Conservation (phyloP, 2,113 vertebrate genomes). For the Synodontis membranacea region DNA sequence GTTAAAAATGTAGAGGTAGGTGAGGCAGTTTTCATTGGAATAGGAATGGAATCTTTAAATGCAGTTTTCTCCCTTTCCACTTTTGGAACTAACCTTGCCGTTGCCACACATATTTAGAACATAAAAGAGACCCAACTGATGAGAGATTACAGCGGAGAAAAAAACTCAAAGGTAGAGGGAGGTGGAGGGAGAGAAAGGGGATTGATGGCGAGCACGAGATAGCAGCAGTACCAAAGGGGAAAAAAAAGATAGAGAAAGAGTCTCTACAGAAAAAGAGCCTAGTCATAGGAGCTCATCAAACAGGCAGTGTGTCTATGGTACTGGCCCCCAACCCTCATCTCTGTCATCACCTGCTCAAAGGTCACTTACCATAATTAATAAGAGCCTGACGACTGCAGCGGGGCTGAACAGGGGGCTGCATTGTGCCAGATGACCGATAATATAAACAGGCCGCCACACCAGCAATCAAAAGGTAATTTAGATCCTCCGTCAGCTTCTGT, state of each 20-base stretch:
- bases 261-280: constrained; percentile 43
- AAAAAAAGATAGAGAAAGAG: constrained; percentile 23
- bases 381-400: constrained; percentile 67
- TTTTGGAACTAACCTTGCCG: not conserved
- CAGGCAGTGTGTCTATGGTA: constrained; percentile 57
- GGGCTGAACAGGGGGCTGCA: constrained; percentile 48
- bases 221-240: not conserved
- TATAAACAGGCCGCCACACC: constrained; percentile 43
- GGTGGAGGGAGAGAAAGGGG: not conserved
- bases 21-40: not conserved
- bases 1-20: not conserved
- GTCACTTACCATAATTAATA: constrained; percentile 75
- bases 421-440: constrained; percentile 53
- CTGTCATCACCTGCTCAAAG: constrained; percentile 73
- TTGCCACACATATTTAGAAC: not conserved
- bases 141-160: not conserved
- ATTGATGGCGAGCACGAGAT: not conserved
- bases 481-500: constrained; percentile 53
- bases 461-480: constrained; percentile 58
- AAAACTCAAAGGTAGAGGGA: not conserved
- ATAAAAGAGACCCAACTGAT: not conserved
- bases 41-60: not conserved
- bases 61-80: not conserved
- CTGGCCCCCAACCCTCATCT: constrained; percentile 40
- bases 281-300: constrained; percentile 46